Percentiles rank a stretch among this genome's conserved stretches.
These are phyloP conservation scores for Scaptodrosophila latifasciaeformis DNA, from an alignment of 2,888 invertebrate species.

Conservation along the genomic window DNA sequence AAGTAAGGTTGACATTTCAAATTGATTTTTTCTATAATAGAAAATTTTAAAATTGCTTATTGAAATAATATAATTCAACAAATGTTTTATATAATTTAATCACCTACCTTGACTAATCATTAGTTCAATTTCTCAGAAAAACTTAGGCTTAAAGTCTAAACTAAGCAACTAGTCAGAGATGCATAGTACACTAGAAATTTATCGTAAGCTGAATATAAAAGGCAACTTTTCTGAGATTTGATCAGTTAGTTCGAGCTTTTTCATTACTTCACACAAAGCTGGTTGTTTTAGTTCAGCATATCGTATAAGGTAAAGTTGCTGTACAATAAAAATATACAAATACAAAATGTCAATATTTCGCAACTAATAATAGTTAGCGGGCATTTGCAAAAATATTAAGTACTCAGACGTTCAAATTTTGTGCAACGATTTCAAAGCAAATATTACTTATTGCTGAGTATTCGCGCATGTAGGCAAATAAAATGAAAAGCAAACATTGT, in stretches of 20 bases:
- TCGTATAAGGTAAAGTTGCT: neutral
- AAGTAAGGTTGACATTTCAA: no score
- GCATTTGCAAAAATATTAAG: no score
- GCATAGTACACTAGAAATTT: constrained; percentile 23
- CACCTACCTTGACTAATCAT: no score
- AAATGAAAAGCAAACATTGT: no score
- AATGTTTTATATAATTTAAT: no score
- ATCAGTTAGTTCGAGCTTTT: constrained; percentile 54
- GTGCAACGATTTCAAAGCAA: neutral
- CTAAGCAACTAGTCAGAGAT: constrained; percentile 29
- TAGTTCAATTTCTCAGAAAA: no score
- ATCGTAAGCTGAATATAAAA: constrained; percentile 50
- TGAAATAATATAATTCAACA: no score
- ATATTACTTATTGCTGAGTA: neutral
- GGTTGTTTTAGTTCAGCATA: neutral
- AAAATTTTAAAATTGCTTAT: no score
- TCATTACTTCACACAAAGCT: constrained; percentile 46
- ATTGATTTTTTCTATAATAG: no score
- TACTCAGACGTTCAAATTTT: no score
- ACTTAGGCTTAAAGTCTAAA: constrained; percentile 56
- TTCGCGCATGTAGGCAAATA: no score
- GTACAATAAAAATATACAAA: neutral
- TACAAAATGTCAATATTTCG: neutral
- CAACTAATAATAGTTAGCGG: no score
- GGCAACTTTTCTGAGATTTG: constrained; percentile 48